phyloP scores from a whole-genome alignment of 37 sponge, comb jelly and placozoan genomes.

The Theonella swinhoei region DNA sequence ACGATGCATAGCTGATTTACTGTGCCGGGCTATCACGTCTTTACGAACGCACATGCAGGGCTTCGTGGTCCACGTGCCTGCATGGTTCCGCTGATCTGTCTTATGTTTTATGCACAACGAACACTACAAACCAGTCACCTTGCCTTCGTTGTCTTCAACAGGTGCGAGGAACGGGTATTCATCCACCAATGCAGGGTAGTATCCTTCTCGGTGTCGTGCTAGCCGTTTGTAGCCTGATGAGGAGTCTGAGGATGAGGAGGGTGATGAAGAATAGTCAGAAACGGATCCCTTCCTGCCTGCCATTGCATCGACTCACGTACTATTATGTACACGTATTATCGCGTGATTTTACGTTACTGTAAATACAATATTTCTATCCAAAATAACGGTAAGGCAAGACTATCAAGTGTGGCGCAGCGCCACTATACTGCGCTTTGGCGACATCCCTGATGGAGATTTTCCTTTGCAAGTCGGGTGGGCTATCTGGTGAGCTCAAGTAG shows the following conservation, averaged over 20 bases:
- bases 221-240: background rate
- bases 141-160: constrained; percentile 1
- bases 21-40: constrained; percentile 39
- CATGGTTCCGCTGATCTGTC: too few species aligned
- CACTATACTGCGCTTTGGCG: background rate
- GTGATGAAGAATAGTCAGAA: background rate
- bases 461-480: too few species aligned
- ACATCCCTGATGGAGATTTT: too few species aligned
- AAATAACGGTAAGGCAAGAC: too few species aligned
- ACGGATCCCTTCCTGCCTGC: background rate
- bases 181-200: background rate
- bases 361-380: too few species aligned
- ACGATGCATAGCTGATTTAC: constrained; percentile 36
- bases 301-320: background rate
- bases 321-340: background rate
- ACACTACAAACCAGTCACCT: constrained; percentile 19
- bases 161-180: constrained; percentile 1
- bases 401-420: background rate
- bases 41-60: constrained; percentile 26
- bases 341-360: background rate
- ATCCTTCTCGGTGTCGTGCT: background rate
- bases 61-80: constrained; percentile 31
- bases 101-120: constrained; percentile 5
- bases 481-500: too few species aligned
- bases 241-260: too few species aligned